Base-by-base conservation (phyloP, 1,140 invertebrate species). In the Aphelenchoides fujianensis region DNA sequence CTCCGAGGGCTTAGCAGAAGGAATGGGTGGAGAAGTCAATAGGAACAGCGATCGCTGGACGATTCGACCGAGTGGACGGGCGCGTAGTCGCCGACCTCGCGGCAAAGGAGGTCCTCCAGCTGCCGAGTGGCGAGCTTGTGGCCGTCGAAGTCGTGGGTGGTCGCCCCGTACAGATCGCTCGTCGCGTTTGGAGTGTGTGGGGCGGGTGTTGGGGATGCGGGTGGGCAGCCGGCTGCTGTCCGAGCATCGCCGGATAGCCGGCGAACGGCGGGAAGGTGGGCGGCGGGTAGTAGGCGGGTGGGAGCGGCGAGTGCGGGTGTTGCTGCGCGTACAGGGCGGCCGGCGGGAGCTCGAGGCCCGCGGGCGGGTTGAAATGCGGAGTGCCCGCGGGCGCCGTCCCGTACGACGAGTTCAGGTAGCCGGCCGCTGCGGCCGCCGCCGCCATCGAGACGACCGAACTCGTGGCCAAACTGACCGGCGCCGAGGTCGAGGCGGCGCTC, bases 41-140 rank as follows among this genome's bases (percentile, higher is more conserved):
- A 59, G 5, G 55, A 59, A 59, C 55, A 59, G 23, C 55, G 55
- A 59, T 59, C 55, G 55, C 5, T 59, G 5, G 5, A 16, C 34
- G 55, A 59, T 59, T 59, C 55, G 5, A 59, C 55, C 5, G 55
- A 59, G 34, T 19, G 27, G 55, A 19, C 19, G 5, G 19, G 7
- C 5, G 5, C 34, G 55, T 7, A 59, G 5, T 59, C 55, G 28
- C 34, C 34, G 55, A 7, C 19, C 7, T 19, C 55, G 19, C 55
- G 12, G 19, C 55, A 59, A 5, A 59, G 19, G 23, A 59, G 55
- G 5, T 59, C 55, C 34, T 59, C 55, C 28, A 59, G 28, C 34
- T 19, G 55, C 19, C 23, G 5, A 5, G 55, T 5, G 27, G 19
- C 5, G 27, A 59, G 34, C 34, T 59, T 59, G 55, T 59, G 19